Evolutionary conservation across 2,797 vertebrate species (phyloP), one percentile per base, ranked within the genome.

Genomic region (Xiphorhynchus erythropygius): DNA sequence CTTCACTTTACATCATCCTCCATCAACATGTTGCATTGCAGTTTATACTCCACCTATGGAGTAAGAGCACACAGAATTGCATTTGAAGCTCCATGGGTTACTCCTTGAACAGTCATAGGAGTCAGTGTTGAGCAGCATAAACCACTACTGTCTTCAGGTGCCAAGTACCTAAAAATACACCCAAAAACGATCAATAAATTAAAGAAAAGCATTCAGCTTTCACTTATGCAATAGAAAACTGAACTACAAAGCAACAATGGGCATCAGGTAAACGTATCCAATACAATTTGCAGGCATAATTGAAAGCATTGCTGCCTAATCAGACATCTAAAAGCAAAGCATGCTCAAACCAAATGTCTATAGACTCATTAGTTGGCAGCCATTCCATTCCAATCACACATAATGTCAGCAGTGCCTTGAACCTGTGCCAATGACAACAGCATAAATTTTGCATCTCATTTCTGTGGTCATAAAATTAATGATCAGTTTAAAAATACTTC

Each of bases 401-500:
- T 97, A 98, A 98, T 98, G 98, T 98, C 98, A 98, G 95, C 86
- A 94, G 97, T 95, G 98, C 97, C 97, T 98, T 98, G 97, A 98
- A 98, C 97, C 94, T 93, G 90, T 97, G 98, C 98, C 98, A 98
- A 98, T 97, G 98, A 98, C 98, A 98, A 98, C 98, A 98, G 98
- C 97, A 98, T 98, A 98, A 98, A 98, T 98, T 98, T 96, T 98
- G 97, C 97, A 98, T 98, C 98, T 98, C 97, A 98, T 98, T 98
- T 98, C 97, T 97, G 84, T 89, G 97, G 98, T 93, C 97, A 97
- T 98, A 98, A 98, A 98, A 98, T 98, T 98, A 98, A 98, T 98
- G 98, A 98, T 97, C 98, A 98, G 98, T 98, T 98, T 98, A 98
- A 98, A 98, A 98, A 98, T 98, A 98, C 97, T 98, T 98, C 98